Conservation (phyloP, 2,113 vertebrate genomes). For the Plecturocebus donacophilus region DNA sequence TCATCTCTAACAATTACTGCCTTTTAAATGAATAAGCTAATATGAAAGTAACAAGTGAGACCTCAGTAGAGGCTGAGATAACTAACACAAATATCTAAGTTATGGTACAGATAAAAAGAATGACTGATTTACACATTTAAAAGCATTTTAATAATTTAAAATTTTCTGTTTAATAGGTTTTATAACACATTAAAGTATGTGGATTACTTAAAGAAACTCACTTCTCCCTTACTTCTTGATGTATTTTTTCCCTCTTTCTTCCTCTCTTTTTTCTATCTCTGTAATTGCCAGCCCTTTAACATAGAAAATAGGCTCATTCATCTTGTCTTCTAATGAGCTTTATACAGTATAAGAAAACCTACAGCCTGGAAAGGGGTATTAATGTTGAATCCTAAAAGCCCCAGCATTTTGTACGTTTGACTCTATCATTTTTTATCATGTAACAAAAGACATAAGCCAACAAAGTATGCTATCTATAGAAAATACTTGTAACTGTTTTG, state of each 20-base stretch:
- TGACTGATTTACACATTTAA: neutral
- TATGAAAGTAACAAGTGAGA: slow-evolving; percentile 19
- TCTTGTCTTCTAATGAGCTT: slow-evolving; percentile 77
- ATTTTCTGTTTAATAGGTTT: neutral
- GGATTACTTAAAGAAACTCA: neutral
- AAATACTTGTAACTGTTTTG: slow-evolving; percentile 76
- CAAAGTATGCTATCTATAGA: slow-evolving; percentile 69
- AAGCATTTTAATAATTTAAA: neutral
- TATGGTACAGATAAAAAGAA: neutral
- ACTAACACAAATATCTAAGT: neutral
- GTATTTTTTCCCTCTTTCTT: neutral
- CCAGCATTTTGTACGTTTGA: slow-evolving; percentile 76
- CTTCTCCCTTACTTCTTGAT: slow-evolving; percentile 24
- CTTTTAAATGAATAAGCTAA: neutral
- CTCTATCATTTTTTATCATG: slow-evolving; percentile 73
- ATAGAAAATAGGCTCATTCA: slow-evolving; percentile 72
- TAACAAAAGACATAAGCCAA: slow-evolving; percentile 79
- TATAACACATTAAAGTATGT: neutral
- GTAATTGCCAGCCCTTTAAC: slow-evolving; percentile 61
- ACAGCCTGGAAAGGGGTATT: slow-evolving; percentile 67
- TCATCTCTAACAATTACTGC: slow-evolving; percentile 1
- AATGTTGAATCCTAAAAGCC: slow-evolving; percentile 74
- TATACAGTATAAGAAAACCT: slow-evolving; percentile 75
- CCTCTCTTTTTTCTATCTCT: neutral
- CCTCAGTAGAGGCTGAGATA: neutral